A percentile compares a stretch with the other conserved stretches of the same genome.
phyloP scores from a whole-genome alignment of 2,888 invertebrate genomes.

The Acanthacorydalis orientalis region DNA sequence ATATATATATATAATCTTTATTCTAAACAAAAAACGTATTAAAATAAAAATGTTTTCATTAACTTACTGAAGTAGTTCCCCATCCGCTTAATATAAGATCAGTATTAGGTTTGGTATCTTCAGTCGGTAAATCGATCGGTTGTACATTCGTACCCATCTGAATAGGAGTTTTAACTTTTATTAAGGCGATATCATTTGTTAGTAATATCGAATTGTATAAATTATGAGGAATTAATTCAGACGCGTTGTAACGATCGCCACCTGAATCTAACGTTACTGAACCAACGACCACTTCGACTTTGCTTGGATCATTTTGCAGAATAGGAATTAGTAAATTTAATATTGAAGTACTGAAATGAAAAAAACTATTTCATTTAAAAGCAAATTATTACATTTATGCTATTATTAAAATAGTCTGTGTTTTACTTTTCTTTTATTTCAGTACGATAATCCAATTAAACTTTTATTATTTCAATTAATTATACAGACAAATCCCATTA shows the following conservation, averaged over 20 bases:
- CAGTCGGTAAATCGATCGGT: slow-evolving; percentile 8
- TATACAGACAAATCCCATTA: too few relatives aligned
- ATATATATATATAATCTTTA: too few relatives aligned
- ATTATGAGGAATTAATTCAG: slow-evolving; percentile 24
- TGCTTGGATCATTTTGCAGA: slow-evolving; percentile 17
- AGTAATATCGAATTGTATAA: slow-evolving; percentile 22
- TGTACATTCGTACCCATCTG: neutral
- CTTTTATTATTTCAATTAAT: too few relatives aligned
- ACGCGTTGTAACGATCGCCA: slow-evolving; percentile 24
- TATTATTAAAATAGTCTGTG: too few relatives aligned
- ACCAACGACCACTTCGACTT: slow-evolving; percentile 26
- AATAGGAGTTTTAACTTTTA: slow-evolving; percentile 17
- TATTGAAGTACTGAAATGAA: neutral
- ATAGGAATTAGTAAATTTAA: neutral
- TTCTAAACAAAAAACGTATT: too few relatives aligned
- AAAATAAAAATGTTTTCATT: neutral
- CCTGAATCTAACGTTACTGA: slow-evolving; percentile 26
- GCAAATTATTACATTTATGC: too few relatives aligned
- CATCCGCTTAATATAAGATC: slow-evolving; percentile 38
- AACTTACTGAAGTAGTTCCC: slow-evolving; percentile 35
- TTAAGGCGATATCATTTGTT: slow-evolving; percentile 29
- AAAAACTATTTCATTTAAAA: too few relatives aligned
- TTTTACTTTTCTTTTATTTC: too few relatives aligned
- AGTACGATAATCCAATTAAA: too few relatives aligned
- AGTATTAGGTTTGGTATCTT: slow-evolving; percentile 33